Base-by-base conservation (phyloP, 2,113 vertebrate genomes). In the Polyodon spathula region DNA sequence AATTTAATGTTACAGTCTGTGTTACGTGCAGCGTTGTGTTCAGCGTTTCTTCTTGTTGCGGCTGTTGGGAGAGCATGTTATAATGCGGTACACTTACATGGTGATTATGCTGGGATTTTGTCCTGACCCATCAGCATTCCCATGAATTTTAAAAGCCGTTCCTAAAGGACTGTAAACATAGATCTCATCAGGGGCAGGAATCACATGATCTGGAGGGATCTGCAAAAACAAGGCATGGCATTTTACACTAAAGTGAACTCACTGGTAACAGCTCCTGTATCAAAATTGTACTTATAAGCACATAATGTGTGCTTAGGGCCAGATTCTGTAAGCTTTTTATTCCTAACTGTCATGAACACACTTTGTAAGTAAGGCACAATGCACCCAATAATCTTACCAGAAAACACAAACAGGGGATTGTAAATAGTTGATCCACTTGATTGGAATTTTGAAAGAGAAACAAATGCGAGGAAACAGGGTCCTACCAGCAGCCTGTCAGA, bases 41-140 rank as follows among this genome's bases (percentile, higher is more conserved):
- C 3, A 27, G 27, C 27, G n/a, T n/a, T n/a, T n/a, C n/a, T n/a
- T n/a, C n/a, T n/a, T n/a, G n/a, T n/a, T n/a, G n/a, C n/a, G n/a
- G n/a, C n/a, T n/a, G n/a, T n/a, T n/a, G n/a, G n/a, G n/a, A n/a
- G n/a, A n/a, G n/a, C n/a, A n/a, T n/a, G n/a, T n/a, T n/a, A n/a
- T n/a, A n/a, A n/a, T 27, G 27, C 56, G 27, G 14, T 75, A 65
- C 64, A 80, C 94, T 78, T 84, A 98, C 96, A 98, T 95, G 63
- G 96, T 98, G 70, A 98, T 80, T 67, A 95, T 81, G 64, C 96
- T 98, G 72, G 87, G 91, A 75, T 97, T 97, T 87, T 90, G 95
- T 63, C 81, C 75, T 5, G 78, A 39, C 16, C 80, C 74, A 63
- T 91, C 90, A 55, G 69, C 58, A 15, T 78, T 84, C 60, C 80